These are phyloP conservation scores for Myotis davidii DNA, from an alignment of 2,113 vertebrate genomes.

Conservation along the genomic window DNA sequence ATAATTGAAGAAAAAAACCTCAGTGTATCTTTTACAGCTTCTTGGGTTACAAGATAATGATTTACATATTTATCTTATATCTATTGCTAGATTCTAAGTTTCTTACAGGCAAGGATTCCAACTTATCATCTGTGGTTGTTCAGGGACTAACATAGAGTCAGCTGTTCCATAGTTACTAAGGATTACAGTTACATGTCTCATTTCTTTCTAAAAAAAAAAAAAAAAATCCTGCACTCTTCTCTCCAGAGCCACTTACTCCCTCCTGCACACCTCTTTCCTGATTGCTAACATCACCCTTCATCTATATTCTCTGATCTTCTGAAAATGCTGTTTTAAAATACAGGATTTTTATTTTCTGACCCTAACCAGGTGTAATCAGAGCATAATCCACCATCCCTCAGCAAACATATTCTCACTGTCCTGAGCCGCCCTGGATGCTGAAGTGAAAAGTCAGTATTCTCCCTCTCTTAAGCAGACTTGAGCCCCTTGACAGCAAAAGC, in stretches of 20 bases:
- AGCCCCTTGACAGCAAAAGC: neutral
- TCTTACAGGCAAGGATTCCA: neutral
- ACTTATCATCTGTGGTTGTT: neutral
- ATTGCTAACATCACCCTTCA: neutral
- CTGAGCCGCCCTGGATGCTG: neutral
- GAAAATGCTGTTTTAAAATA: slow-evolving; percentile 21
- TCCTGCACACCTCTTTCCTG: neutral
- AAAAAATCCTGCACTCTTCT: neutral
- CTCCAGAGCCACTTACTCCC: neutral
- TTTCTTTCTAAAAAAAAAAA: neutral
- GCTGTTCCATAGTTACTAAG: neutral
- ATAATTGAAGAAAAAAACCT: neutral
- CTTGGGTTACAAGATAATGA: neutral
- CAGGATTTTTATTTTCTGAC: neutral
- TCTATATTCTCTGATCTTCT: neutral
- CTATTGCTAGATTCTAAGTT: neutral
- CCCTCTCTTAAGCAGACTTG: neutral
- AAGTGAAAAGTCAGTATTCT: neutral
- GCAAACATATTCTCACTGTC: neutral
- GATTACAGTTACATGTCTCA: neutral
- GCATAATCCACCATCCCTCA: neutral
- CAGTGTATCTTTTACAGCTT: neutral
- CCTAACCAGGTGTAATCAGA: neutral
- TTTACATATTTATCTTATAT: neutral
- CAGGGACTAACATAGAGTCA: neutral